phyloP scores from a whole-genome alignment of 2,797 vertebrate genomes.

The Lacerta viridis region DNA sequence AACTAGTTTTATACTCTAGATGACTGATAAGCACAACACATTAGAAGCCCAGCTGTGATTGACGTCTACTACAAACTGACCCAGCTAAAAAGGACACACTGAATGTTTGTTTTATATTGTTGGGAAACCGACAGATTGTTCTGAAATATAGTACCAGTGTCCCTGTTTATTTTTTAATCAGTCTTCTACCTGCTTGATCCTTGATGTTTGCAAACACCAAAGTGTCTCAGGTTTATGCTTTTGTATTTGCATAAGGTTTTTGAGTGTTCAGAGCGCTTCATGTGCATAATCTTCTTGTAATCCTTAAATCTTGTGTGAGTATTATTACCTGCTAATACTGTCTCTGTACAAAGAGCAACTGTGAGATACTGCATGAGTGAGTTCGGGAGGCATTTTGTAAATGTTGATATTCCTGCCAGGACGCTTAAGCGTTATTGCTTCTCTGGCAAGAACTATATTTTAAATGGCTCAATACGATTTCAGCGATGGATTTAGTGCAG shows the following conservation, averaged over 20 bases:
- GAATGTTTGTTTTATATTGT: background rate
- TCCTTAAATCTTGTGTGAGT: background rate
- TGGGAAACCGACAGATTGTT: background rate
- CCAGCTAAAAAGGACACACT: background rate
- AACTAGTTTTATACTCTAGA: background rate
- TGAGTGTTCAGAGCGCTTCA: background rate
- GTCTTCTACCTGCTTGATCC: background rate
- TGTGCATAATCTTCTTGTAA: background rate
- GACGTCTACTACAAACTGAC: background rate
- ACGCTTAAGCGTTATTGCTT: background rate
- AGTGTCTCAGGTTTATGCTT: background rate
- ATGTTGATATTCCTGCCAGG: background rate
- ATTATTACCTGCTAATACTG: background rate
- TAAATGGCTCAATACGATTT: background rate
- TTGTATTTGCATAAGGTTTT: constrained; percentile 1
- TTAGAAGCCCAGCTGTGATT: background rate
- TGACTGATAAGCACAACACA: background rate
- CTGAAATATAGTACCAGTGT: background rate
- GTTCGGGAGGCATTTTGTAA: background rate
- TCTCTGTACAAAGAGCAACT: background rate
- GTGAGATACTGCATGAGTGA: background rate
- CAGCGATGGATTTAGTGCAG: background rate
- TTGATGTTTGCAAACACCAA: background rate
- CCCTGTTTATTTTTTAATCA: background rate
- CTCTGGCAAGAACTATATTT: background rate